A percentile compares a stretch with the other conserved stretches of the same genome.
These are phyloP conservation scores for Leuciscus waleckii DNA, from an alignment of 2,797 vertebrate species.

Conservation along the genomic window DNA sequence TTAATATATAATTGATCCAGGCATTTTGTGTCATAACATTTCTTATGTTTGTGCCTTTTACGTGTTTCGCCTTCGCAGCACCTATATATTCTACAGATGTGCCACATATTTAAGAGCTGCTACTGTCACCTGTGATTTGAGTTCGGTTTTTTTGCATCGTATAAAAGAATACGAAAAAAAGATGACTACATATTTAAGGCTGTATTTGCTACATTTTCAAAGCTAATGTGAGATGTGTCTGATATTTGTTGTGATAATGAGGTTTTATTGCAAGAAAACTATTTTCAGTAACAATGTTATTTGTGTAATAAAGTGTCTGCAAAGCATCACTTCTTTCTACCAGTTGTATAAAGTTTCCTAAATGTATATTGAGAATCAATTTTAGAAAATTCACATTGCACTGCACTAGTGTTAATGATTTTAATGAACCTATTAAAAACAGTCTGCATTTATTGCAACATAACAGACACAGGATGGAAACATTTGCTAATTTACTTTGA, in stretches of 20 bases:
- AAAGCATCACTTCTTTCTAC: slow-evolving; percentile 82
- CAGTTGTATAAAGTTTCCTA: not conserved
- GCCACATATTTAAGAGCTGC: slow-evolving; percentile 85
- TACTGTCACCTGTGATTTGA: slow-evolving; percentile 88
- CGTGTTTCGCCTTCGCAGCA: slow-evolving; percentile 85
- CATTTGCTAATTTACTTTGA: not conserved
- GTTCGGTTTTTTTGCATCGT: slow-evolving; percentile 83
- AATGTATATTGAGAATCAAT: not conserved
- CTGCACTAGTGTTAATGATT: not conserved
- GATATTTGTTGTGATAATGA: slow-evolving; percentile 92
- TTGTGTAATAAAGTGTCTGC: slow-evolving; percentile 99
- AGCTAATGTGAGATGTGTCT: slow-evolving; percentile 85
- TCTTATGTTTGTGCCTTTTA: slow-evolving; percentile 92
- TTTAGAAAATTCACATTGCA: not conserved
- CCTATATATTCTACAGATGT: slow-evolving; percentile 74
- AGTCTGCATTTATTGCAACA: not conserved
- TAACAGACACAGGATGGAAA: not conserved
- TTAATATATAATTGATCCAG: slow-evolving; percentile 66
- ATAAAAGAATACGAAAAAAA: slow-evolving; percentile 74
- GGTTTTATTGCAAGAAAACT: slow-evolving; percentile 97
- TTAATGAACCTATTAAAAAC: not conserved
- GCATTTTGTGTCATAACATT: slow-evolving; percentile 78
- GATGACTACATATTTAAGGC: slow-evolving; percentile 81
- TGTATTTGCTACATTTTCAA: slow-evolving; percentile 76
- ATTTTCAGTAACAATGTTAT: slow-evolving; percentile 99